Base-by-base conservation (phyloP, 1,140 invertebrate genomes). In the Bombus soroeensis region DNA sequence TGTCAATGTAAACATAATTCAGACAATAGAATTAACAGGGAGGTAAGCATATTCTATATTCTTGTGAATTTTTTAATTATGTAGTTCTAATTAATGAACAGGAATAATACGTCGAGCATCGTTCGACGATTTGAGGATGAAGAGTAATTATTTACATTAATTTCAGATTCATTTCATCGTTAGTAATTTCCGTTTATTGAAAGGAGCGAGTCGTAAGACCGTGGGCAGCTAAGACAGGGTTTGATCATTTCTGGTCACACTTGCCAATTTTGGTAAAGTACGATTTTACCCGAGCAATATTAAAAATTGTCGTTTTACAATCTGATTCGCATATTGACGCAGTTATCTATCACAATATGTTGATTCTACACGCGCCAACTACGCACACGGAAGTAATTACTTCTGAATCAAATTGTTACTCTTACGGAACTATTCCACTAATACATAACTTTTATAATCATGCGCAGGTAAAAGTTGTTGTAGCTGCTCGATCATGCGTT, bases 401-500 rank as follows among this genome's bases (percentile, higher is more conserved):
- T 57, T 34, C 41, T 39, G 72, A 72, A 80, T 70, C n/a, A 41
- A 53, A 77, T 77, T 64, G 81, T 25, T 78, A 34, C 64, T 10
- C 32, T 32, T 34, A 32, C 72, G 32, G 32, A 64, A 81, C 47
- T 32, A 71, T 39, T 57, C 47, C 41, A 25, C 47, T 57, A 77
- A 77, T 41, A 47, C 37, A n/a, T 47, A 43, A 68, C 73, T 76
- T 28, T 32, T 53, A 39, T 47, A 80, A 85, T 10, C 39, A 53
- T 25, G 47, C 25, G 22, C 77, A 41, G 62, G 83, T 85, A 85
- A 85, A 85, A 80, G 83, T 85, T 39, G 64, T 41, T 41, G 28
- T 59, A 12, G 37, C 39, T 43, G 28, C 41, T 75, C 64, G 72
- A 64, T 62, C 72, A 57, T 53, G 64, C 43, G 57, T 57, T 66